Conservation (phyloP, 2,113 vertebrate genomes). For the Hylia prasina region DNA sequence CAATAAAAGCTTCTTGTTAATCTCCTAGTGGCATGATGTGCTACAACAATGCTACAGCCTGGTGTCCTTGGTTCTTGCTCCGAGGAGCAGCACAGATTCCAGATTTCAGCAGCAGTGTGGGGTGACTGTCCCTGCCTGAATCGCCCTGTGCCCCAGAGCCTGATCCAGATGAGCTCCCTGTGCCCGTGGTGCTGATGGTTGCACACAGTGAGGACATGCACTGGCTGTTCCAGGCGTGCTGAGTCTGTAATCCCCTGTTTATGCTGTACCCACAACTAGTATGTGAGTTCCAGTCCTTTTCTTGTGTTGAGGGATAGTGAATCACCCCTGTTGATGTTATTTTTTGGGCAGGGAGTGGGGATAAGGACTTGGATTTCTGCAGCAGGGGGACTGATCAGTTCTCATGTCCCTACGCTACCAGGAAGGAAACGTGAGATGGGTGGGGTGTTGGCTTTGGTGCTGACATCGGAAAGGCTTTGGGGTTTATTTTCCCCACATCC, state of each 20-base stretch:
- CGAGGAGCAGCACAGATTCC: accelerated
- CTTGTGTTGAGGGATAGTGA: neutral
- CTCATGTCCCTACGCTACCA: accelerated
- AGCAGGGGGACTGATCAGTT: neutral
- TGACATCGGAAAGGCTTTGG: accelerated
- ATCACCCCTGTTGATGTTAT: neutral
- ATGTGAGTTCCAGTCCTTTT: neutral
- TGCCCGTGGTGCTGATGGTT: neutral
- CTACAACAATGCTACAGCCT: accelerated
- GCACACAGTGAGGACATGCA: accelerated
- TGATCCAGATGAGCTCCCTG: neutral
- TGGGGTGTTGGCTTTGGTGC: neutral
- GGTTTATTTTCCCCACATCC: neutral
- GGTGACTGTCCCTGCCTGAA: neutral
- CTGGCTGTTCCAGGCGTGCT: accelerated
- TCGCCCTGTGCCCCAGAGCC: no score
- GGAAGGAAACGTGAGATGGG: neutral
- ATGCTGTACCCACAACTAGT: neutral
- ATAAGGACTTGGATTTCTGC: neutral
- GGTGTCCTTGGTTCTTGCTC: accelerated
- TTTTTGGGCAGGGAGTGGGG: neutral
- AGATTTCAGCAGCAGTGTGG: neutral
- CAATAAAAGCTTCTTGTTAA: neutral
- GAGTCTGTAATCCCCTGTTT: neutral
- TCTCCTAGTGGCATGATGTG: accelerated